Base-by-base conservation (phyloP, 92 coral and sea anemone species). In the Pocillopora meandrina region DNA sequence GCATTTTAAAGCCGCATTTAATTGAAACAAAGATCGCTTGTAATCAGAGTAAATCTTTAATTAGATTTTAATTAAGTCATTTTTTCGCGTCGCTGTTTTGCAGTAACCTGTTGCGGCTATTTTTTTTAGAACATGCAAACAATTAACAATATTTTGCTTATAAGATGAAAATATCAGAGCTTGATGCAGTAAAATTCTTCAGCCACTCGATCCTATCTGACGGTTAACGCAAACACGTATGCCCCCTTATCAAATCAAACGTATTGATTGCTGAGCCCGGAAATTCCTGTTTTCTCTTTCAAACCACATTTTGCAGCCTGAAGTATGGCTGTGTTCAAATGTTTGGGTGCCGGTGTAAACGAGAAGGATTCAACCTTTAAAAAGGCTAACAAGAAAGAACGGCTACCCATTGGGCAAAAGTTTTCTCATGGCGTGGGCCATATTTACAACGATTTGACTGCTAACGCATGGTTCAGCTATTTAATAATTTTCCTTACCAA, bases 381-480 rank as follows among this genome's bases (percentile, higher is more conserved):
- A 10, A 61, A 67, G 34, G 23, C 31, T 9, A 67, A 23, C 12
- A 80, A 56, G 62, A 80, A 80, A 31, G 86, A 93, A 70, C 79
- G 90, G 15, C 72, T 93, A 76, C 85, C 91, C 1, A 2, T 88
- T 18, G 83, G 79, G 55, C 92, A 85, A 47, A 93, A 93, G 62
- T 75, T 90, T 56, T 89, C 96, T 6, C 92, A 93, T 63, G 92
- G 91, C 12, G 94, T 91, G 60, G 97, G 97, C 2, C 97, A 93
- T 61, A 83, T 93, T 35, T 84, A 85, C 68, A 93, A 93, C 82
- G 97, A 93, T 74, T 82, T 93, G 12, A 90, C 85, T 1, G 94
- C 92, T 10, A 93, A 90, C 56, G 90, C 94, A 8, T 93, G 97
- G 97, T 93, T 93, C 69, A 93, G 97, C 82, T 93, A 93, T 71